phyloP scores from a whole-genome alignment of 2,113 vertebrate species.

The Dipodomys merriami region DNA sequence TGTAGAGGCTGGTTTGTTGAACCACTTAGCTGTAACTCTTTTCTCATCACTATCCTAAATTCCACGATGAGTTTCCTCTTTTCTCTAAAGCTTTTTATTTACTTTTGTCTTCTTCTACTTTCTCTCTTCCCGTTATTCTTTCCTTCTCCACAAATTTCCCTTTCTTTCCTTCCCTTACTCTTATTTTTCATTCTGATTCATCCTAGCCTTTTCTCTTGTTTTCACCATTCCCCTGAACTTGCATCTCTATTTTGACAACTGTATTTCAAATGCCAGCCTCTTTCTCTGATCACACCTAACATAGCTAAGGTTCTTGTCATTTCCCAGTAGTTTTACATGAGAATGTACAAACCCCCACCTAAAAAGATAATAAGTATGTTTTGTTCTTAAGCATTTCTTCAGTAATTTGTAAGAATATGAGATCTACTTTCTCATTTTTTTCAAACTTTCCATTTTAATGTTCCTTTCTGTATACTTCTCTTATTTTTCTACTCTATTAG shows the following conservation, averaged over 20 bases:
- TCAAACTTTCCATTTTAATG: neutral
- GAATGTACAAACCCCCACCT: neutral
- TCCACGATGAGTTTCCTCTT: neutral
- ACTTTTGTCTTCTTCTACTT: neutral
- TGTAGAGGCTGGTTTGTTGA: neutral
- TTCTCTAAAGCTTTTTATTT: neutral
- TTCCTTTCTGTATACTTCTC: neutral
- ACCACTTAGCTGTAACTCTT: neutral
- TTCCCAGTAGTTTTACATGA: conserved; percentile 18
- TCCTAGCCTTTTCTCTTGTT: neutral
- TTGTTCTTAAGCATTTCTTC: conserved; percentile 10
- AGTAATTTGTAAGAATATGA: neutral
- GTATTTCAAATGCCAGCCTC: neutral
- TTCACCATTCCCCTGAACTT: neutral
- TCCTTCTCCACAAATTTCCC: too few species aligned
- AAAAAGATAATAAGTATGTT: neutral
- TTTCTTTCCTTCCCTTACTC: neutral
- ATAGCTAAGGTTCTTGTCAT: neutral
- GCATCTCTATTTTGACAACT: neutral
- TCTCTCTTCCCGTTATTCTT: too few species aligned
- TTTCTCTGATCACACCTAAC: neutral
- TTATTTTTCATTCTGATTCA: neutral
- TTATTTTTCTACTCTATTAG: neutral
- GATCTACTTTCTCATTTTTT: neutral
- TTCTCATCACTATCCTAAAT: rapidly evolving